Evolutionary conservation across 2,888 invertebrate genomes (phyloP).

Genomic region (Myopa tessellatipennis): DNA sequence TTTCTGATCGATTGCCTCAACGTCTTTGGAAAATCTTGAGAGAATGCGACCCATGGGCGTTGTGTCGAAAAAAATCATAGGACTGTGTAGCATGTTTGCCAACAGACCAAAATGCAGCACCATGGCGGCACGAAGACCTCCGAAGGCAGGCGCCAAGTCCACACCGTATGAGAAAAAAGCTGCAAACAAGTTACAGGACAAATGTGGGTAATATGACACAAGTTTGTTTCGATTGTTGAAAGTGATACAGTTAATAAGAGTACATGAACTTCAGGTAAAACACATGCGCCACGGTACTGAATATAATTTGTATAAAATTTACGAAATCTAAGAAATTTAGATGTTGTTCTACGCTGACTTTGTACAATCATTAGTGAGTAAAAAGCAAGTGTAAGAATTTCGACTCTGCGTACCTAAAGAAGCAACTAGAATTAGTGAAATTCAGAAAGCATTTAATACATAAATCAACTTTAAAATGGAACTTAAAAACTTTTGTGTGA

Average conservation of each 20-base stretch:
- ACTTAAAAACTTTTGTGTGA: not conserved
- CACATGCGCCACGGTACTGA: not conserved
- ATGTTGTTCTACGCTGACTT: not conserved
- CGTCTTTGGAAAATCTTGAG: constrained; percentile 71
- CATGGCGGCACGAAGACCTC: constrained; percentile 63
- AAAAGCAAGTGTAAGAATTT: not conserved
- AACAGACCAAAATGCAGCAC: constrained; percentile 69
- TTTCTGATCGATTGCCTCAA: constrained; percentile 67
- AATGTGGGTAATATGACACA: not conserved
- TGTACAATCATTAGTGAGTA: not conserved
- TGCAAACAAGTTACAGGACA: constrained; percentile 66
- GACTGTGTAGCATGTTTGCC: constrained; percentile 69
- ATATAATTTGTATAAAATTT: not conserved
- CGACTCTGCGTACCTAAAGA: not conserved
- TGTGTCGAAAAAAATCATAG: constrained; percentile 73
- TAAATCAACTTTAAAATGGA: not conserved
- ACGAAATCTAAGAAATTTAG: not conserved
- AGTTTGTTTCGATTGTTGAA: constrained; percentile 1
- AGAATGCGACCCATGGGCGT: constrained; percentile 75
- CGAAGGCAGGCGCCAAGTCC: constrained; percentile 77
- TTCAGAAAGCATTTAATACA: not conserved
- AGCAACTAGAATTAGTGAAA: not conserved
- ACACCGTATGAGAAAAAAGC: constrained; percentile 76
- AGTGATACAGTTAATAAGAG: constrained; percentile 16
- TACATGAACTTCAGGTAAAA: constrained; percentile 9